Base-by-base conservation (phyloP, 1,140 invertebrate species). In the Bombus turneri region DNA sequence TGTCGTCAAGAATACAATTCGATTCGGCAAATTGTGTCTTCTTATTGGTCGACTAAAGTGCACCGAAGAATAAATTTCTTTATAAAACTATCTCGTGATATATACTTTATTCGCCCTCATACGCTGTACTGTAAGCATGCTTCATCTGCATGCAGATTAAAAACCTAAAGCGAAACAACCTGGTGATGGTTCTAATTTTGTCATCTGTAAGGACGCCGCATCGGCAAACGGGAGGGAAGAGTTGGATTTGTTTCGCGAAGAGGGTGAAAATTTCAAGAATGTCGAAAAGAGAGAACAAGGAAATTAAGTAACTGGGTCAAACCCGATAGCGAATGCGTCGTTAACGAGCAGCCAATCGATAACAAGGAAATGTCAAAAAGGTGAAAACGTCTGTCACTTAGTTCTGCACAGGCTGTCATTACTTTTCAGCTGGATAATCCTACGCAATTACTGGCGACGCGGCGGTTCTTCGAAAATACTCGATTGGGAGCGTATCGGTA, bases 321-420 rank as follows among this genome's bases (percentile, higher is more conserved):
- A 43, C 64, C 62, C 71, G 62, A 76, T 47, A 66, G 72, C 57
- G 69, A 83, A 59, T 80, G 43, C 66, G 77, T 69, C 34, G 39
- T 81, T 88, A 89, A 88, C 64, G 83, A 89, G 78, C 31, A 57
- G 74, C 69, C 69, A 75, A 86, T 80, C 79, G 79, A 88, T 83
- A 86, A 79, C 81, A 77, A 79, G 43, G 62, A 74, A 86, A 85
- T 25, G 79, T 81, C 69, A 68, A 88, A 88, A 81, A 57, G 69
- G 71, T 71, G 81, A 47, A 82, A 82, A 77, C n/a, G 43, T 82
- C 77, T 79, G 80, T 85, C 83, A 81, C 83, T 81, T 84, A 72
- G 28, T 66, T 39, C n/a, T 62, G 39, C 31, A 18, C 31, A 59
- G 74, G 4, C 74, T 77, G 72, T 85, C 73, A n/a, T 82, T 85